Evolutionary conservation across 1,140 invertebrate species (phyloP).

Genomic region (Neodiprion fabricii): DNA sequence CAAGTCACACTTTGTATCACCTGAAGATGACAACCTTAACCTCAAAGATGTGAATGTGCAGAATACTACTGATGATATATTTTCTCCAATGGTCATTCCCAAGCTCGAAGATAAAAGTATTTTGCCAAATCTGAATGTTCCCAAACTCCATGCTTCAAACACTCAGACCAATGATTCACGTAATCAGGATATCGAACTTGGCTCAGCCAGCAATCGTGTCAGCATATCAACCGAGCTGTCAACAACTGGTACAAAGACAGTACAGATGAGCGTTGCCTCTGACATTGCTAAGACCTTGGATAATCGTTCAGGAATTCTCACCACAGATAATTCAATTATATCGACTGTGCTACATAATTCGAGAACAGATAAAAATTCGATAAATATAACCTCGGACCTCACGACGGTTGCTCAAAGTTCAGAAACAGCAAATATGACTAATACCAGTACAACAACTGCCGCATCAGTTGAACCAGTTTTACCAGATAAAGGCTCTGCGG

Average conservation of each 20-base stretch:
- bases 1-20: background rate
- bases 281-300: background rate
- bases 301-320: background rate
- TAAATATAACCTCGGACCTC: constrained; percentile 19
- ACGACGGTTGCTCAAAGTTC: constrained; percentile 22
- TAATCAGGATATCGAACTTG: too few relatives aligned
- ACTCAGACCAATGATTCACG: background rate
- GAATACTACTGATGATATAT: background rate
- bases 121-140: background rate
- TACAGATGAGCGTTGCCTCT: background rate
- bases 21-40: background rate
- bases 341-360: background rate
- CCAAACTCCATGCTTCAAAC: background rate
- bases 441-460: constrained; percentile 61
- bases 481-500: constrained; percentile 86
- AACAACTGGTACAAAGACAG: background rate
- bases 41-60: background rate
- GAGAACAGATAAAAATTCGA: background rate
- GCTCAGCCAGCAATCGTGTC: background rate
- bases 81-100: background rate
- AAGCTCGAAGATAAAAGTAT: background rate
- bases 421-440: constrained; percentile 47
- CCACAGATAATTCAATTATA: background rate
- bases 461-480: constrained; percentile 73
- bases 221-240: background rate